Conservation (phyloP, 2,888 invertebrate genomes). For the Cylloceria caligata region DNA sequence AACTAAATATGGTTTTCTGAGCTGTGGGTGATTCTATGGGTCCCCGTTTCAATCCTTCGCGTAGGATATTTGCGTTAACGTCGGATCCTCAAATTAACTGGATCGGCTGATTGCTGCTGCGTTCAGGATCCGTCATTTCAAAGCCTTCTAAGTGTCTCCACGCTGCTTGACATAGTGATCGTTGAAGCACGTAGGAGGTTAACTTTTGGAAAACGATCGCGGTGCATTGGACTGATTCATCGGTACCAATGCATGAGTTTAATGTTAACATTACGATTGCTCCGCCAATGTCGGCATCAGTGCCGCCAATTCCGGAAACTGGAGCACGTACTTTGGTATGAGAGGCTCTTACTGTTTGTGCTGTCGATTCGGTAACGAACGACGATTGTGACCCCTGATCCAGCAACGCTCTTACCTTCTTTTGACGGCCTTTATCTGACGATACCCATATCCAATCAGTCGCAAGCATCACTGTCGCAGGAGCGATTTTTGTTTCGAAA, state of each 20-base stretch:
- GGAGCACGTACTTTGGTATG: constrained; percentile 44
- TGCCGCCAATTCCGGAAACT: constrained; percentile 59
- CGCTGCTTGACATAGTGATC: constrained; percentile 5
- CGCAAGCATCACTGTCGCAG: constrained; percentile 49
- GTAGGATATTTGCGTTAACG: constrained; percentile 43
- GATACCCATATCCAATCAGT: constrained; percentile 59
- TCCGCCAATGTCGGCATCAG: constrained; percentile 25
- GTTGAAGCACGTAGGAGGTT: constrained; percentile 33
- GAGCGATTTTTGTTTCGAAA: constrained; percentile 16
- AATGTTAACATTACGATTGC: background rate
- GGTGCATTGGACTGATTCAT: constrained; percentile 22
- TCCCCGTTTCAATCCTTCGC: constrained; percentile 39
- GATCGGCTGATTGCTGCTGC: constrained; percentile 20
- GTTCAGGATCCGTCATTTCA: constrained; percentile 40
- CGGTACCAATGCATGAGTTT: constrained; percentile 20
- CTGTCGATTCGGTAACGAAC: constrained; percentile 63
- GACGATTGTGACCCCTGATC: constrained; percentile 68
- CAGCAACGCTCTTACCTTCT: constrained; percentile 56
- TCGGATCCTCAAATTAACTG: constrained; percentile 53
- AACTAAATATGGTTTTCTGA: constrained; percentile 54
- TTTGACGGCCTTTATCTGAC: constrained; percentile 33
- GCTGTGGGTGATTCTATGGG: constrained; percentile 33
- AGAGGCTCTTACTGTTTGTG: constrained; percentile 50
- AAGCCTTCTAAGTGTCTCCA: constrained; percentile 44
- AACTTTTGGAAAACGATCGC: constrained; percentile 28